These are phyloP conservation scores for Drosophila mimica DNA, from an alignment of 2,888 invertebrate genomes.

Conservation along the genomic window DNA sequence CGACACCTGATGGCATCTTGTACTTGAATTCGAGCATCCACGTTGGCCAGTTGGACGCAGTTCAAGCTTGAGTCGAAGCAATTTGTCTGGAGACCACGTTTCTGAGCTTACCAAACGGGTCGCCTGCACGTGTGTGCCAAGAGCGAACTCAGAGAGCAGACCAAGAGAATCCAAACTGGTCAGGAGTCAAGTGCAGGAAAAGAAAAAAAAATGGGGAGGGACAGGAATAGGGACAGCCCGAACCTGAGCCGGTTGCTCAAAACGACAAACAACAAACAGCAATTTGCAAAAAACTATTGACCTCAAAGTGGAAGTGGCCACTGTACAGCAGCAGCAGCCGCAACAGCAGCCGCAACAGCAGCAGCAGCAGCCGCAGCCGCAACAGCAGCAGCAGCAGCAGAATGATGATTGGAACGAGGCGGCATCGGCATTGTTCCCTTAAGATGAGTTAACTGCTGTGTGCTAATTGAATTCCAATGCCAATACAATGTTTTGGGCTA, in stretches of 20 bases:
- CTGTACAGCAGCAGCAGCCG: slow-evolving; percentile 30
- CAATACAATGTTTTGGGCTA: slow-evolving; percentile 77
- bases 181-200: slow-evolving; percentile 42
- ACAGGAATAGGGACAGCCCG: slow-evolving; percentile 26
- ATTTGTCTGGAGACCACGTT: slow-evolving; percentile 67
- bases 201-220: slow-evolving; percentile 10
- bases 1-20: slow-evolving; percentile 80
- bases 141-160: slow-evolving; percentile 16
- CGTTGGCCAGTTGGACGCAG: slow-evolving; percentile 46
- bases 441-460: slow-evolving; percentile 49
- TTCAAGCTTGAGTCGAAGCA: slow-evolving; percentile 40
- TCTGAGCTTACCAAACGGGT: slow-evolving; percentile 66
- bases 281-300: slow-evolving; percentile 71
- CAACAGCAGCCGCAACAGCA: slow-evolving; percentile 13
- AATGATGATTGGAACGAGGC: slow-evolving; percentile 17
- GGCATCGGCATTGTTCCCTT: slow-evolving; percentile 48
- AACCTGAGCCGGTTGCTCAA: slow-evolving; percentile 60
- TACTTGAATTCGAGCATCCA: slow-evolving; percentile 29
- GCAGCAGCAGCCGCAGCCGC: slow-evolving; percentile 5
- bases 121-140: slow-evolving; percentile 58
- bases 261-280: slow-evolving; percentile 65
- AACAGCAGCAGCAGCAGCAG: slow-evolving; percentile 12
- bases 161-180: slow-evolving; percentile 49
- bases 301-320: slow-evolving; percentile 69
- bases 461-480: slow-evolving; percentile 79